These are phyloP conservation scores for Chrysoperla carnea DNA, from an alignment of 1,140 invertebrate species.

Conservation along the genomic window DNA sequence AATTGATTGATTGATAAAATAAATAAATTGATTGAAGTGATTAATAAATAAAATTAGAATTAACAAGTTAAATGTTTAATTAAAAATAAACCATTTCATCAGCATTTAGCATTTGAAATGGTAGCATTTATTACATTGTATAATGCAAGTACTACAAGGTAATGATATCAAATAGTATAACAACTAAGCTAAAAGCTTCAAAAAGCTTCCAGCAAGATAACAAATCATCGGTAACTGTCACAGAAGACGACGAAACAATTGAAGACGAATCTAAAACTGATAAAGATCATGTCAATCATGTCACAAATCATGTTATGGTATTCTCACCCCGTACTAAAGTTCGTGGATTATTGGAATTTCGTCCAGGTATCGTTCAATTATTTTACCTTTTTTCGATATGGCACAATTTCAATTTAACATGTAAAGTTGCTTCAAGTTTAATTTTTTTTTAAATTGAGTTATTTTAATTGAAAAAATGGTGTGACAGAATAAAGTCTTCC, in stretches of 20 bases:
- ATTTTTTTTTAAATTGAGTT: too few species aligned
- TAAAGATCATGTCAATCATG: not conserved
- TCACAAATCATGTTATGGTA: not conserved
- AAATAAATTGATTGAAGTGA: not conserved
- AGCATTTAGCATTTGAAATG: too few species aligned
- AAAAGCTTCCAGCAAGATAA: slow-evolving; percentile 22
- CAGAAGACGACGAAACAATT: slow-evolving; percentile 12
- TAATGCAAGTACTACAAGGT: slow-evolving; percentile 17
- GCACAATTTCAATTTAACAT: too few species aligned
- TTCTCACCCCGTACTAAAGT: not conserved
- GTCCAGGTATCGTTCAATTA: slow-evolving; percentile 1
- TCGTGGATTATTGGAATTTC: slow-evolving; percentile 3
- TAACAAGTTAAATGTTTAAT: not conserved
- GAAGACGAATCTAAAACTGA: slow-evolving; percentile 12
- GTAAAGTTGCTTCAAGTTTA: slow-evolving; percentile 21
- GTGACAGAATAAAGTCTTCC: too few species aligned
- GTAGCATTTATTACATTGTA: not conserved
- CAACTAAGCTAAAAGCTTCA: slow-evolving; percentile 25
- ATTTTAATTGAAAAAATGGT: too few species aligned
- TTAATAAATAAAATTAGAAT: not conserved
- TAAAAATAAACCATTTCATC: not conserved
- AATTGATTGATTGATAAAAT: too few species aligned
- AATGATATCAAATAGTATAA: slow-evolving; percentile 26
- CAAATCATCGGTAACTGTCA: slow-evolving; percentile 8
- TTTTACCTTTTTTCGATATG: slow-evolving; percentile 4